Base-by-base conservation (phyloP, 1,140 invertebrate species). In the Drosophila pectinifera region DNA sequence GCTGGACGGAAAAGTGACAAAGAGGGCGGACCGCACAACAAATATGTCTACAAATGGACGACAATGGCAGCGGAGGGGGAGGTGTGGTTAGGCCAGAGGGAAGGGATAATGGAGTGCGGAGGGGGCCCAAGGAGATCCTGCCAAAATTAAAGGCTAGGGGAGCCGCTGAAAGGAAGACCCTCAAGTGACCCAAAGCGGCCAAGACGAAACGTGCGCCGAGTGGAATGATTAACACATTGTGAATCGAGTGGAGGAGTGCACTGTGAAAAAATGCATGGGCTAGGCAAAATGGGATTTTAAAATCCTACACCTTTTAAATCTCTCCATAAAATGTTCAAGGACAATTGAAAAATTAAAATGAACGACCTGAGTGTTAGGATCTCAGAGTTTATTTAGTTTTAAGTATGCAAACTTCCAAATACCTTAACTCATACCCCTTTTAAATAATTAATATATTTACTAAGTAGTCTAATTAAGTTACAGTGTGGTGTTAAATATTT, bases 151-250 rank as follows among this genome's bases (percentile, higher is more conserved):
- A 42, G 41, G 41, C 20, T 16, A 34, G 64, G 26, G 46, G 22
- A 26, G 41, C 39, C 31, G 41, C 36, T 14, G 41, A 69, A 38
- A 45, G 62, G 63, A 39, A 39, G 41, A 46, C 82, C 58, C 65
- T 67, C 77, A 73, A 85, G 80, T 85, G 81, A 78, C 81, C 82
- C 82, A 78, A 67, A 45, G 70, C 61, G 78, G 74, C 70, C 83
- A 72, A 69, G 34, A 49, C 49, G 70, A 72, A 72, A 72, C 83
- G 83, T 82, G 83, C 70, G 65, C 78, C 78, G 68, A 67, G 54
- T 61, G 54, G 43, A 86, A 86, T 86, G 83, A 88, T 88, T 86
- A 86, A 88, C 82, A 86, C 82, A 80, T 86, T 70, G 38, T 58
- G 39, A 34, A 57, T 13, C 14, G 26, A 38, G 28, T n/a, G n/a